A percentile compares a stretch with the other conserved stretches of the same genome.
Conservation (phyloP, 1,140 invertebrate genomes). For the Drosophila elegans region DNA sequence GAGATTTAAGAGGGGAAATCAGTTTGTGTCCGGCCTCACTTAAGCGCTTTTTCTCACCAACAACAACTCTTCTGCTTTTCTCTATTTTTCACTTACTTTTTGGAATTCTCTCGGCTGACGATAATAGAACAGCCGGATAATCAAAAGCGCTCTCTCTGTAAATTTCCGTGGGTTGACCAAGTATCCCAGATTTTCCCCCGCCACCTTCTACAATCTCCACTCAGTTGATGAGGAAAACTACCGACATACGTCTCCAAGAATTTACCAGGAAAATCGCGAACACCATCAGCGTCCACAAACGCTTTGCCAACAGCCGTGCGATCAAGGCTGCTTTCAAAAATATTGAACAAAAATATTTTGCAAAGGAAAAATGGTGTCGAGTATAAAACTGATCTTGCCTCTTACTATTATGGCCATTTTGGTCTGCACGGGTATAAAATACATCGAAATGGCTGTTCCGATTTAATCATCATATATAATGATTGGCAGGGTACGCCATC, state of each 20-base stretch:
- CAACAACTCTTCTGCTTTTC: slow-evolving; percentile 42
- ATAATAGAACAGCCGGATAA: slow-evolving; percentile 29
- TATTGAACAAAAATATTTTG: background rate
- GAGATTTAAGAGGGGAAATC: slow-evolving; percentile 8
- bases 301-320: slow-evolving; percentile 25
- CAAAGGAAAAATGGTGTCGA: slow-evolving; percentile 65
- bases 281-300: slow-evolving; percentile 16
- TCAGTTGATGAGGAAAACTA: slow-evolving; percentile 13
- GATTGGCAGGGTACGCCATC: slow-evolving; percentile 63
- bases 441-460: background rate
- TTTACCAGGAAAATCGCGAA: too few species aligned
- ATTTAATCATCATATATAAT: background rate
- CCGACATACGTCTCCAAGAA: too few species aligned
- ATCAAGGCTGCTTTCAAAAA: slow-evolving; percentile 28
- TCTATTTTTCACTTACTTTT: slow-evolving; percentile 32
- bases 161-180: slow-evolving; percentile 13
- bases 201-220: slow-evolving; percentile 17
- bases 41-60: slow-evolving; percentile 18
- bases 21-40: slow-evolving; percentile 52
- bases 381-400: slow-evolving; percentile 61
- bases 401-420: slow-evolving; percentile 65
- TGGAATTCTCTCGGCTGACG: slow-evolving; percentile 60
- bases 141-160: slow-evolving; percentile 20
- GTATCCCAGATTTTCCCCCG: slow-evolving; percentile 3
- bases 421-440: slow-evolving; percentile 62